phyloP scores from a whole-genome alignment of 1,140 invertebrate species.

The Drosophila tsacasi region DNA sequence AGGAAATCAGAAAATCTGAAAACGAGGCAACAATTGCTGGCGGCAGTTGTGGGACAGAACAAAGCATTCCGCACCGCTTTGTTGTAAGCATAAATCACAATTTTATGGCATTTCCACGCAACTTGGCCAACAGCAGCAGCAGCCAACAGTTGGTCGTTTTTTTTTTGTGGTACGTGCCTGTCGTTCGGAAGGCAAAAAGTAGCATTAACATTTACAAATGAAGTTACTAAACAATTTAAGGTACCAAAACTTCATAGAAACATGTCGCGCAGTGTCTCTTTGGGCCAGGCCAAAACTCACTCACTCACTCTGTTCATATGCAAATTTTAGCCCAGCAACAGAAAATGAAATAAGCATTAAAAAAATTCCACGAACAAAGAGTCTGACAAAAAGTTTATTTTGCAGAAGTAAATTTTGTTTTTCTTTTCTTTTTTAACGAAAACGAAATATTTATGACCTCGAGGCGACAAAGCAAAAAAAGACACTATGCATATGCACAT shows the following conservation, averaged over 20 bases:
- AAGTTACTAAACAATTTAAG: constrained; percentile 41
- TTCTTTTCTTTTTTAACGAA: constrained; percentile 55
- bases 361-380: constrained; percentile 30
- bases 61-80: constrained; percentile 48
- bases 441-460: constrained; percentile 75
- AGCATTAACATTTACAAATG: constrained; percentile 46
- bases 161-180: constrained; percentile 56
- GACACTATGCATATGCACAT: constrained; percentile 7
- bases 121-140: constrained; percentile 39
- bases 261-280: constrained; percentile 55
- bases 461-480: constrained; percentile 67
- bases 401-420: constrained; percentile 42
- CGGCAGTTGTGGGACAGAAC: constrained; percentile 16
- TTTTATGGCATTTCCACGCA: constrained; percentile 62
- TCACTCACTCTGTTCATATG: constrained; percentile 58
- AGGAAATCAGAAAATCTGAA: constrained; percentile 44
- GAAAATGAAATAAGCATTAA: constrained; percentile 3
- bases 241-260: constrained; percentile 10
- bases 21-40: constrained; percentile 12
- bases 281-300: constrained; percentile 30
- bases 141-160: constrained; percentile 14
- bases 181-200: constrained; percentile 33
- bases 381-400: constrained; percentile 43
- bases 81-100: constrained; percentile 68
- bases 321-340: constrained; percentile 56